Base-by-base conservation (phyloP, 2,888 invertebrate genomes). In the Trichogramma dendrolimi region DNA sequence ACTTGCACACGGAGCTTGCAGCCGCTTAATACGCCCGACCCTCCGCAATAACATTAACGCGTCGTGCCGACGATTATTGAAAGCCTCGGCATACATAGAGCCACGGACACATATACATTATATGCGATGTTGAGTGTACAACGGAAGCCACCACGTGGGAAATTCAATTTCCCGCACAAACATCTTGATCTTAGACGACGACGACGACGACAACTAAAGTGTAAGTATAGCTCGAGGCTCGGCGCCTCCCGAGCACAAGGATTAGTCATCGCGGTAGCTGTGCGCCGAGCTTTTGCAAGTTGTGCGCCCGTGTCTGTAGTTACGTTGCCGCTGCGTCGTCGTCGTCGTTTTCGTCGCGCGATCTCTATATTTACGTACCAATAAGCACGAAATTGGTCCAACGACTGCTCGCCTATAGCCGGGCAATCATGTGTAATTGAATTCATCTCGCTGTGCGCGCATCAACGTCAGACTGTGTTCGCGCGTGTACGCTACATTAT, bases 331-430 rank as follows among this genome's bases (percentile, higher is more conserved):
- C 40, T 46, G 7, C 38, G 14, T 7, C 27, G 39, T 27, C 42
- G 11, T 4, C 7, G 42, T 4, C 5, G 42, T 42, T 38, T 7
- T 53, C 11, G 27, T 8, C 11, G 53, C 48, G 27, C 62, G 64
- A 62, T 65, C 53, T 14, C 27, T 46, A 71, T 74, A 77, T 76
- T 77, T 75, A 74, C 75, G 73, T 77, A 74, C 75, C 75, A 75
- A 77, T 77, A 75, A 75, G 75, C 77, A 74, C 73, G 71, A 77
- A 77, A 77, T 77, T 77, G 78, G 74, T 71, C 73, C 70, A 75
- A 64, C n/a, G n/a, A 74, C 74, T 72, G 70, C 72, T 68, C 67
- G 64, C 51, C 52, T 7, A 65, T 71, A 73, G 69, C 68, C 68
- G 69, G 73, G 73, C 76, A 76, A 77, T 77, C 73, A 71, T 70